Evolutionary conservation across 2,797 vertebrate species (phyloP), one percentile per base, ranked within the genome.

Genomic region (Spinibarbus caldwelli): DNA sequence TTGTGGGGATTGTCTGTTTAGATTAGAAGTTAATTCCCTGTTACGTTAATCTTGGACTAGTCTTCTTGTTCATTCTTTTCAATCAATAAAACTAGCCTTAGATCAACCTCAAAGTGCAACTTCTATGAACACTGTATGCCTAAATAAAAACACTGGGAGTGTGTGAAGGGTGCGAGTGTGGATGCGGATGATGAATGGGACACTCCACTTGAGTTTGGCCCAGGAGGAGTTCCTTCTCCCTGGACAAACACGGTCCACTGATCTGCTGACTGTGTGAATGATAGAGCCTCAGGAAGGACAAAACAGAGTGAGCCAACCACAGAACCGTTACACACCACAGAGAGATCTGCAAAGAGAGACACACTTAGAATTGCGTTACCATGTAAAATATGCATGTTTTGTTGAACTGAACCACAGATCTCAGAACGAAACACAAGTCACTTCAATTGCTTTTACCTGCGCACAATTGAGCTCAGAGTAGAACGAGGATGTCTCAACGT

Each of bases 271-370:
- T 95, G 91, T 96, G 95, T 49, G 95, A 96, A 90, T 96, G 94
- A 88, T 95, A 96, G 49, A 96, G 94, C 34, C 95, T 93, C 90
- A 96, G 91, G 92, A 96, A 96, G 17, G 95, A 94, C 91, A 96
- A 91, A 88, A 94, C 90, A 84, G 94, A 94, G 71, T 96, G 95
- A 81, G 83, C 82, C 88, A 95, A 86, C 95, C 95, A 96, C 80
- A 96, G 88, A 59, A 90, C 92, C 0, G 95, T 95, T 84, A 96
- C 93, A 78, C 89, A 91, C 96, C 96, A 96, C 84, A 96, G 90
- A 64, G 94, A 93, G 0, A 87, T 92, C 96, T 96, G 23, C 85
- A 82, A 47, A 84, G 52, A 82, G 31, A 82, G 6, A 71, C 4
- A 9, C 12, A 9, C 15, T 47, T 57, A 49, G 7, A 34, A 72